Evolutionary conservation across 2,888 invertebrate species (phyloP).

Genomic region (Dryobota labecula): DNA sequence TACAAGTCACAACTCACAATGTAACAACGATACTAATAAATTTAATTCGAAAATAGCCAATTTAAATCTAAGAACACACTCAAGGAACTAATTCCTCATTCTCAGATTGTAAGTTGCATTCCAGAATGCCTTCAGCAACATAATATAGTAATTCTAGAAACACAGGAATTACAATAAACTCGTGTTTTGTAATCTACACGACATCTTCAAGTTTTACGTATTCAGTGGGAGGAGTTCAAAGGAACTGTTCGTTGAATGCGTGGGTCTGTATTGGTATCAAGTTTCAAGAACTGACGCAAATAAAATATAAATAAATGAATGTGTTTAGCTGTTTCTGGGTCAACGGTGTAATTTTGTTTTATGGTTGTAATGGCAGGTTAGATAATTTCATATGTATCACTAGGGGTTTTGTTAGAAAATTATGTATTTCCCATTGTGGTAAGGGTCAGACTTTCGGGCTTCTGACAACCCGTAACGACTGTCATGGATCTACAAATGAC

Average conservation of each 20-base stretch:
- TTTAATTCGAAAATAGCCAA: slow-evolving; percentile 2
- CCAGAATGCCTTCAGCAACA: slow-evolving; percentile 7
- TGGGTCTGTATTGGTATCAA: slow-evolving; percentile 1
- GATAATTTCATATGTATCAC: neutral
- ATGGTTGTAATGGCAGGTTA: neutral
- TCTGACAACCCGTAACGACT: too few relatives aligned
- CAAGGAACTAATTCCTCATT: neutral
- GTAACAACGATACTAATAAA: neutral
- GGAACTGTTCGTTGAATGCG: slow-evolving; percentile 18
- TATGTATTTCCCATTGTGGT: too few relatives aligned
- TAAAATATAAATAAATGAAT: slow-evolving; percentile 15
- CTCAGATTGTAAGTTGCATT: slow-evolving; percentile 26
- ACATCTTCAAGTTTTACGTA: slow-evolving; percentile 32
- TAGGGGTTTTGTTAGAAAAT: too few relatives aligned
- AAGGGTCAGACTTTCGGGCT: too few relatives aligned
- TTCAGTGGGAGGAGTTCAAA: slow-evolving; percentile 39
- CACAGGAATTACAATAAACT: slow-evolving; percentile 51
- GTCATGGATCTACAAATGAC: too few relatives aligned
- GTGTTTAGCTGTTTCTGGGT: slow-evolving; percentile 17
- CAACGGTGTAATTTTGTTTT: slow-evolving; percentile 9
- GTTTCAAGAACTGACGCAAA: slow-evolving; percentile 40
- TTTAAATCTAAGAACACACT: neutral
- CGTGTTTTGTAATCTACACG: slow-evolving; percentile 46
- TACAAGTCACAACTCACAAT: neutral
- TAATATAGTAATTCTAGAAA: slow-evolving; percentile 37